Percentiles rank a stretch among this genome's conserved stretches.
These are phyloP conservation scores for Drosophila nebulosa DNA, from an alignment of 1,140 invertebrate genomes.

Conservation along the genomic window DNA sequence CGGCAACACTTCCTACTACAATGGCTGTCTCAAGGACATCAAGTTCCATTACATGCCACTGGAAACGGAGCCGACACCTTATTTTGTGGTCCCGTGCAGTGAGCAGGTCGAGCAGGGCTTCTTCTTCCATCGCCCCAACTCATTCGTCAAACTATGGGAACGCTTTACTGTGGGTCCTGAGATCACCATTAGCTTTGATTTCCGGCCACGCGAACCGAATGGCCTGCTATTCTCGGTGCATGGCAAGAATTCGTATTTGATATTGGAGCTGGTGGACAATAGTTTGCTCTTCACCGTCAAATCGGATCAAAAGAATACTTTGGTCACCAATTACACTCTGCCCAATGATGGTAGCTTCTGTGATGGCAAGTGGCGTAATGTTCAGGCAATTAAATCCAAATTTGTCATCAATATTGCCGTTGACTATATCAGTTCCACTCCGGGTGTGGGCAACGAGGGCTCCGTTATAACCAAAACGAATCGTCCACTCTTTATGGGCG, in stretches of 20 bases:
- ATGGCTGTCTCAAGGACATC: conserved; percentile 93
- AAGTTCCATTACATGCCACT: conserved; percentile 86
- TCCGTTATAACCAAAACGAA: conserved; percentile 89
- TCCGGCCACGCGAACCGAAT: conserved; percentile 91
- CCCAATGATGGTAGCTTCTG: conserved; percentile 89
- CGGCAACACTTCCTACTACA: conserved; percentile 84
- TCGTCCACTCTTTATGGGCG: conserved; percentile 94
- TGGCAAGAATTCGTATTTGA: conserved; percentile 89
- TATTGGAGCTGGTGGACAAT: conserved; percentile 94
- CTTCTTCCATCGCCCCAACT: conserved; percentile 88
- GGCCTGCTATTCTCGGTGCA: conserved; percentile 92
- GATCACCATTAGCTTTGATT: conserved; percentile 91
- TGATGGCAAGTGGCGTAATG: conserved; percentile 95
- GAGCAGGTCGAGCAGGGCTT: conserved; percentile 92
- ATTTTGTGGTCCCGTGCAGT: conserved; percentile 89
- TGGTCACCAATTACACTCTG: conserved; percentile 86
- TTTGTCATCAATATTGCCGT: conserved; percentile 70
- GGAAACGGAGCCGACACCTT: conserved; percentile 82
- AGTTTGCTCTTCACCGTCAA: conserved; percentile 91
- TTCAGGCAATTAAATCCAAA: conserved; percentile 73
- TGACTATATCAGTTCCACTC: conserved; percentile 66
- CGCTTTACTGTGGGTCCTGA: conserved; percentile 89
- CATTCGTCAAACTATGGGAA: conserved; percentile 83
- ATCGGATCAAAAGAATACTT: conserved; percentile 90
- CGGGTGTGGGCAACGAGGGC: conserved; percentile 84